Conservation (phyloP, 2,888 invertebrate genomes). For the Syrista parreyssii region DNA sequence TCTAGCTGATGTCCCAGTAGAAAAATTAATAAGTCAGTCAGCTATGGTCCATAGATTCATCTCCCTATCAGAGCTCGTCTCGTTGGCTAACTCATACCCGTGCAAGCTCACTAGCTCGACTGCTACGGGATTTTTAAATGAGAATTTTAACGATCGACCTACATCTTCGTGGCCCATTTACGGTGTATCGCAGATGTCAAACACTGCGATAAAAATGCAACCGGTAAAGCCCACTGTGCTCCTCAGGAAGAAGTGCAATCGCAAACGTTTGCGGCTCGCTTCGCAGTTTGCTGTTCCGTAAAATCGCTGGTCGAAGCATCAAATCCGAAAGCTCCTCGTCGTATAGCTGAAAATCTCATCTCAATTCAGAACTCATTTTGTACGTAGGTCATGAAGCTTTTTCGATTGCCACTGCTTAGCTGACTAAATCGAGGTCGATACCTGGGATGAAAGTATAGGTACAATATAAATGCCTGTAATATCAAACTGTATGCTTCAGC, state of each 20-base stretch:
- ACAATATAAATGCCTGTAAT: not conserved
- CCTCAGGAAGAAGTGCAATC: not conserved
- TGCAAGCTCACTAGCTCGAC: slow-evolving; percentile 7
- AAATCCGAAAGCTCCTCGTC: not conserved
- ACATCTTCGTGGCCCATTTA: slow-evolving; percentile 49
- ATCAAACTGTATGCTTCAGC: not conserved
- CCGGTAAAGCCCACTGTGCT: not conserved
- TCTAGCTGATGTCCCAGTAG: not conserved
- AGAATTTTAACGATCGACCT: slow-evolving; percentile 62
- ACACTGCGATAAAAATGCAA: slow-evolving; percentile 25
- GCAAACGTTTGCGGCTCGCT: slow-evolving; percentile 2
- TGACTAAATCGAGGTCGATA: not conserved
- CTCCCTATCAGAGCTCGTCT: slow-evolving; percentile 32
- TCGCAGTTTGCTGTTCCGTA: not conserved
- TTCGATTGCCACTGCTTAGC: not conserved
- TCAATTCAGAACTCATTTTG: not conserved
- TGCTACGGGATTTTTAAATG: slow-evolving; percentile 51
- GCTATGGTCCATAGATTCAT: slow-evolving; percentile 30
- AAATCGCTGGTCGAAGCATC: slow-evolving; percentile 9
- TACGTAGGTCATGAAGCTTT: not conserved
- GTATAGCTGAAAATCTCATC: not conserved
- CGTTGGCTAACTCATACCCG: slow-evolving; percentile 7
- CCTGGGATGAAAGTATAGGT: not conserved
- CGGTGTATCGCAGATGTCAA: slow-evolving; percentile 49
- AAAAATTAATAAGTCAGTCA: slow-evolving; percentile 23